These are phyloP conservation scores for Pseudonaja textilis DNA, from an alignment of 2,113 vertebrate species.

Conservation along the genomic window DNA sequence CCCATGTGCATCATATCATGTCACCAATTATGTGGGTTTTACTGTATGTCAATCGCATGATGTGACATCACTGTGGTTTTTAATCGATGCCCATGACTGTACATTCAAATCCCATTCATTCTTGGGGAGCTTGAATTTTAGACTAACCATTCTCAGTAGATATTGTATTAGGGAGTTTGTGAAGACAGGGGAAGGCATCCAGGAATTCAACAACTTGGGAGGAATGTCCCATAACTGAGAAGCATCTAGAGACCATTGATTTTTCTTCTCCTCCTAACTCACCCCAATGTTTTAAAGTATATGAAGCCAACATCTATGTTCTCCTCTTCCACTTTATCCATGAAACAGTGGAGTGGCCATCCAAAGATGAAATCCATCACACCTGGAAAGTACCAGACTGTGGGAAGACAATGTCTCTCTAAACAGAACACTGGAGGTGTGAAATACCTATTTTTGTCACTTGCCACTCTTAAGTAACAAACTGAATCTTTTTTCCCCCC, in stretches of 20 bases:
- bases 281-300: not conserved
- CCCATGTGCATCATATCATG: not conserved
- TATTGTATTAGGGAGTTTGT: not conserved
- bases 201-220: not conserved
- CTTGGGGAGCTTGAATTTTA: not conserved
- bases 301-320: not conserved
- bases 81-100: not conserved
- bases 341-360: not conserved
- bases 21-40: not conserved
- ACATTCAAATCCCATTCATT: not conserved
- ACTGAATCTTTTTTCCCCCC: not conserved
- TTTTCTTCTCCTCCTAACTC: not conserved
- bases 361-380: not conserved
- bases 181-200: not conserved
- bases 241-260: not conserved
- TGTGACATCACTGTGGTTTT: not conserved
- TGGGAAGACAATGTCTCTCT: not conserved
- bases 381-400: not conserved
- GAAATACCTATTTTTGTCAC: not conserved
- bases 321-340: not conserved
- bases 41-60: not conserved
- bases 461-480: not conserved
- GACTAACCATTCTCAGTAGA: not conserved
- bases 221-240: not conserved
- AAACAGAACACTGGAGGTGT: not conserved